Percentiles rank a stretch among this genome's conserved stretches.
phyloP scores from a whole-genome alignment of 2,113 vertebrate genomes.

The Rutilus rutilus region DNA sequence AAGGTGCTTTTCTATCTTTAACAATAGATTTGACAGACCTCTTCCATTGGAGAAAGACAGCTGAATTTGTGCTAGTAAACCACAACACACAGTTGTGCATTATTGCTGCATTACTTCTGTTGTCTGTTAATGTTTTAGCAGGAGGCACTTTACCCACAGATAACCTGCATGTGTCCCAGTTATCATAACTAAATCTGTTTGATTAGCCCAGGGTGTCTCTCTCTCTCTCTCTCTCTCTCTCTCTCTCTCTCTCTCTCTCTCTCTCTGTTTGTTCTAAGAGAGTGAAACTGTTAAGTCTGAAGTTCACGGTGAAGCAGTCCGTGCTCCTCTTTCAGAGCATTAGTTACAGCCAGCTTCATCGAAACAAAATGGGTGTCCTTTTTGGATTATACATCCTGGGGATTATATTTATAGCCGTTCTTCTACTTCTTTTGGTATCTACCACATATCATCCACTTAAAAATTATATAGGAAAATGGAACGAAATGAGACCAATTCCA shows the following conservation, averaged over 20 bases:
- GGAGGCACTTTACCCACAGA: conserved; percentile 26
- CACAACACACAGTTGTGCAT: not conserved
- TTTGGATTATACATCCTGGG: conserved; percentile 50
- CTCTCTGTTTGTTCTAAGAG: conserved; percentile 35
- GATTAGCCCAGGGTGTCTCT: not conserved
- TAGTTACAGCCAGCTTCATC: conserved; percentile 12
- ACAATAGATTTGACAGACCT: not conserved
- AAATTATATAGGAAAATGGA: conserved; percentile 60
- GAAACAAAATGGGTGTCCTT: conserved; percentile 49
- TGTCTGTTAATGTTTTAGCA: conserved; percentile 53
- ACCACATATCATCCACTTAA: conserved; percentile 47
- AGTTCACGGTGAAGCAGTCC: conserved; percentile 42
- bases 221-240: not conserved
- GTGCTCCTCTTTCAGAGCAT: not conserved
- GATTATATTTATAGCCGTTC: conserved; percentile 42
- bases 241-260: not conserved
- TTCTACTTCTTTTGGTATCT: conserved; percentile 48
- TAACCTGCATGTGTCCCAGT: conserved; percentile 19
- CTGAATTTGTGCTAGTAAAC: not conserved
- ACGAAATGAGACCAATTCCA: conserved; percentile 62
- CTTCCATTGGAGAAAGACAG: not conserved
- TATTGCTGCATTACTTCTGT: conserved; percentile 9
- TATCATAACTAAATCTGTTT: conserved; percentile 16
- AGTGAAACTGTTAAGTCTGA: conserved; percentile 47
- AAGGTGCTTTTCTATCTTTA: not conserved